Percentiles rank a stretch among this genome's conserved stretches.
Conservation (phyloP, 1,140 invertebrate genomes). For the Drosophila littoralis region DNA sequence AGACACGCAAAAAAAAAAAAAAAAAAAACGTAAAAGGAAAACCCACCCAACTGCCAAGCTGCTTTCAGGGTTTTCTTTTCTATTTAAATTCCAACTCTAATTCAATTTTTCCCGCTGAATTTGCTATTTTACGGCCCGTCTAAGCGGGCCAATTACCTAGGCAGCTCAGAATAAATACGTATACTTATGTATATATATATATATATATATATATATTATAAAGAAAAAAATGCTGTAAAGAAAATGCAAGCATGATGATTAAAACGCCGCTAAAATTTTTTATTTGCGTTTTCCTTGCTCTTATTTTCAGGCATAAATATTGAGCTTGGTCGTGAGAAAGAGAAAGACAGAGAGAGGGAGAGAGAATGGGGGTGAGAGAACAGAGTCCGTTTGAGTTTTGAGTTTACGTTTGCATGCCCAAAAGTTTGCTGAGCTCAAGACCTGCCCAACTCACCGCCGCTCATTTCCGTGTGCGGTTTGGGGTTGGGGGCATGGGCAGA, state of each 20-base stretch:
- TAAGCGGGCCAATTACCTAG: slow-evolving; percentile 48
- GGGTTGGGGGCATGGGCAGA: neutral
- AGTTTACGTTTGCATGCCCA: slow-evolving; percentile 35
- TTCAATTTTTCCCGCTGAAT: slow-evolving; percentile 75
- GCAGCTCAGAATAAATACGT: slow-evolving; percentile 40
- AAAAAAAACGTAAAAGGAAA: slow-evolving; percentile 7
- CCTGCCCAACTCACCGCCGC: slow-evolving; percentile 16
- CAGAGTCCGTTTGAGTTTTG: slow-evolving; percentile 29
- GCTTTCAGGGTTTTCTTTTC: slow-evolving; percentile 31
- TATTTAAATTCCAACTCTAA: slow-evolving; percentile 79
- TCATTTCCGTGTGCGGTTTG: slow-evolving; percentile 14
- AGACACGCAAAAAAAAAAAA: neutral
- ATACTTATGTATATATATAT: slow-evolving; percentile 19
- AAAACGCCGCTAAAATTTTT: slow-evolving; percentile 53
- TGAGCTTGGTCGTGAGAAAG: neutral
- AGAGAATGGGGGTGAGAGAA: neutral
- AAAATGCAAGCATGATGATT: slow-evolving; percentile 73
- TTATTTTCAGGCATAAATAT: slow-evolving; percentile 19
- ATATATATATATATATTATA: slow-evolving; percentile 11
- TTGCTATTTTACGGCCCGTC: slow-evolving; percentile 55
- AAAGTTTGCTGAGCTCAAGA: slow-evolving; percentile 36
- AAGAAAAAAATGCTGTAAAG: slow-evolving; percentile 40
- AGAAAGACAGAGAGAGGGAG: neutral
- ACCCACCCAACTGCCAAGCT: slow-evolving; percentile 7
- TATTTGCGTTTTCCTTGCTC: slow-evolving; percentile 15